A percentile compares a stretch with the other conserved stretches of the same genome.
phyloP scores from a whole-genome alignment of 2,113 vertebrate genomes.

The Dipodomys stephensi region DNA sequence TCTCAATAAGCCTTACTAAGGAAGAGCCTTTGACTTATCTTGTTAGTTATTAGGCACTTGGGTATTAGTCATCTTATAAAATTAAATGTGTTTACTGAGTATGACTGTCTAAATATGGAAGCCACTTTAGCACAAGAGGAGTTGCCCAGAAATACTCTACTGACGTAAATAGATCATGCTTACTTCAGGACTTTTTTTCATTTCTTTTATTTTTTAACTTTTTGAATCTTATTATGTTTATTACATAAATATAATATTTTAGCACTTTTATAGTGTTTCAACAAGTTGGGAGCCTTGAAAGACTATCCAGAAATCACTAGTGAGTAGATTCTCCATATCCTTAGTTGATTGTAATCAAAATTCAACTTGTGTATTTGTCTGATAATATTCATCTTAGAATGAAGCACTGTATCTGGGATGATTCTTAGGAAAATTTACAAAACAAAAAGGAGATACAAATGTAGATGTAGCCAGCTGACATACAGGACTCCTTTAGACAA shows the following conservation, averaged over 20 bases:
- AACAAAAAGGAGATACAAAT: not conserved
- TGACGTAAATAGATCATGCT: constrained; percentile 47
- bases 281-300: not conserved
- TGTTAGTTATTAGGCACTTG: constrained; percentile 55
- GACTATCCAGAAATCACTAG: not conserved
- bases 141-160: constrained; percentile 57
- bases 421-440: not conserved
- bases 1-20: constrained; percentile 1
- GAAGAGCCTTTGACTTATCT: constrained; percentile 48
- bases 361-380: not conserved
- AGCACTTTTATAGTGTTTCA: not conserved
- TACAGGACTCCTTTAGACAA: not conserved
- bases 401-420: not conserved
- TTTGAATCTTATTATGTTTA: no score
- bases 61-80: constrained; percentile 68
- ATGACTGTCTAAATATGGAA: constrained; percentile 64
- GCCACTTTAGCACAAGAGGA: constrained; percentile 36
- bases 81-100: constrained; percentile 66
- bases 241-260: no score
- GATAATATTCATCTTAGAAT: constrained; percentile 20
- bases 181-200: not conserved
- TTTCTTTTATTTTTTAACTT: constrained; percentile 15
- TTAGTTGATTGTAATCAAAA: not conserved
- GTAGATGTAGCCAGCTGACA: not conserved
- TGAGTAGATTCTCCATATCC: not conserved